These are phyloP conservation scores for Sipha flava DNA, from an alignment of 1,140 invertebrate genomes.

Conservation along the genomic window DNA sequence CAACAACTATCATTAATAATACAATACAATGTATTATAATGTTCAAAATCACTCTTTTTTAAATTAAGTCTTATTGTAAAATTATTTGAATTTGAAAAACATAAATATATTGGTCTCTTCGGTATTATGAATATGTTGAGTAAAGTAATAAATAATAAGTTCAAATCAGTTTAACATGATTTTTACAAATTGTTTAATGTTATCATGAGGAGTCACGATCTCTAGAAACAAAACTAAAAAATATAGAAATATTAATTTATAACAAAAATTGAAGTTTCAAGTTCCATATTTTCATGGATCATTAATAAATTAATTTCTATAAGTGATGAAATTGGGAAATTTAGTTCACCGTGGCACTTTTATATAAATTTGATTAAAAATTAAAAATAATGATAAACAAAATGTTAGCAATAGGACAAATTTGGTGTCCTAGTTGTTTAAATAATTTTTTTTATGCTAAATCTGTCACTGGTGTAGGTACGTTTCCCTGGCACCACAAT, in stretches of 20 bases:
- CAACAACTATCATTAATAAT: not conserved
- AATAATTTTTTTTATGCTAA: too few relatives aligned
- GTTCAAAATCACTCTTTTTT: not conserved
- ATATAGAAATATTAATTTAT: not conserved
- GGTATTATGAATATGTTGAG: not conserved
- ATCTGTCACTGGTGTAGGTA: too few relatives aligned
- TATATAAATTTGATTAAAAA: too few relatives aligned
- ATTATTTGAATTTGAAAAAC: not conserved
- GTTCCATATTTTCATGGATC: too few relatives aligned
- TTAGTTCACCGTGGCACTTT: too few relatives aligned
- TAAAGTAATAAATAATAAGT: not conserved
- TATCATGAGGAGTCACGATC: conserved; percentile 10
- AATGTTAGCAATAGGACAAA: too few relatives aligned
- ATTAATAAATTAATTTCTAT: too few relatives aligned
- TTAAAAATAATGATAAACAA: too few relatives aligned
- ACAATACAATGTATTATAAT: not conserved
- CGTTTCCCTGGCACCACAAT: too few relatives aligned
- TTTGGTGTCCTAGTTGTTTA: too few relatives aligned
- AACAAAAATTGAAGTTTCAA: not conserved
- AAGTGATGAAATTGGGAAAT: too few relatives aligned
- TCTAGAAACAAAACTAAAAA: conserved; percentile 25
- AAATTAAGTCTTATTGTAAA: not conserved
- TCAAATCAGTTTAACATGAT: not conserved
- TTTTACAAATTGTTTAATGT: not conserved
- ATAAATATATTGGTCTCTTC: not conserved